Base-by-base conservation (phyloP, 1,140 invertebrate species). In the Cylas formicarius region DNA sequence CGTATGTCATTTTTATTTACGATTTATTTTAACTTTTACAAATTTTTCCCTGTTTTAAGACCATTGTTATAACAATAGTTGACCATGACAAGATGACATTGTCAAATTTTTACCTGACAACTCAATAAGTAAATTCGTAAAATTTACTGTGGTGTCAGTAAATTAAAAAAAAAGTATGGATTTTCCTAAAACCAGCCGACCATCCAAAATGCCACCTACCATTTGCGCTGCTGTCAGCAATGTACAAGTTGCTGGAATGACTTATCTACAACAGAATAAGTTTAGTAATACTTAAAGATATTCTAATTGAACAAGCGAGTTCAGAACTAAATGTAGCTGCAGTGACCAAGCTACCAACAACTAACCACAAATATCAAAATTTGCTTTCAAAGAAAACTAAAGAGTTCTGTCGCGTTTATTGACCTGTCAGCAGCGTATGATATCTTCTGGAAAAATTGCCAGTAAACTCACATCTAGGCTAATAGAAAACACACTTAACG, bases 171-270 rank as follows among this genome's bases (percentile, higher is more conserved):
- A n/a, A n/a, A n/a, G n/a, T n/a, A n/a, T n/a, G n/a, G n/a, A n/a
- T n/a, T n/a, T n/a, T n/a, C n/a, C n/a, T 5, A 5, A 4, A 38
- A 26, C 13, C 13, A 31, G 7, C 21, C 5, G 36, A 20, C 19
- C 13, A 24, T 4, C 36, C 9, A 38, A 24, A 38, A 20, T 20
- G 34, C 10, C 22, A 18, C 17, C 11, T 5, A 22, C 34, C 18
- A 36, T 27, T 45, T 27, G 33, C 43, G 14, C 24, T 45, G 4
- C 16, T 44, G 5, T 19, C 9, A 7, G 34, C 27, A 10, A 17
- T 16, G 13, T 48, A 44, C 22, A 48, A 48, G 19, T 18, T 48
- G 27, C 11, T 48, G 6, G 43, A 45, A 28, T 8, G 20, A 16
- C n/a, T 48, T 8, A 34, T 29, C n/a, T 20, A 35, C 37, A 22